Conservation (phyloP, 2,113 vertebrate genomes). For the Myrmecobius fasciatus region DNA sequence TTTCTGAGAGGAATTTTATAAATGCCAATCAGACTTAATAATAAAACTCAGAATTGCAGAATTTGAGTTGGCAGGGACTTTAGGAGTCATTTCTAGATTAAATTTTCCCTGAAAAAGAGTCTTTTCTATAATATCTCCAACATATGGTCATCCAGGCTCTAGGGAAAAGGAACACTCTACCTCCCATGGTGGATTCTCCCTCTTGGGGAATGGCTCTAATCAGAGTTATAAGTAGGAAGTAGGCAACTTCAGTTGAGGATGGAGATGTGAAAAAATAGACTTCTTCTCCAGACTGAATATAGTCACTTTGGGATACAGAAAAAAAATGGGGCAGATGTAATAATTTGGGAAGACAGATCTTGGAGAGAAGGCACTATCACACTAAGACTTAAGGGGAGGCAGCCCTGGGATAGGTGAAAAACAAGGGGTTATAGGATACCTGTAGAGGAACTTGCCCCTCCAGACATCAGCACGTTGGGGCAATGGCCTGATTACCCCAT, state of each 20-base stretch:
- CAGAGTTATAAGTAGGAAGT: background rate
- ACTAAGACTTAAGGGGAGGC: background rate
- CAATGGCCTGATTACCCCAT: background rate
- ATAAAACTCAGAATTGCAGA: background rate
- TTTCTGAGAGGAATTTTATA: background rate
- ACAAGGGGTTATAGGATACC: background rate
- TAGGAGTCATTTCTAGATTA: background rate
- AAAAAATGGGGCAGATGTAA: background rate
- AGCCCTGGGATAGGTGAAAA: background rate
- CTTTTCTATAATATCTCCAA: background rate
- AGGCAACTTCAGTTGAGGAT: background rate
- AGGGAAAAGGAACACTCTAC: background rate
- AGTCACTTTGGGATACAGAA: background rate
- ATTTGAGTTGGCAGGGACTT: background rate
- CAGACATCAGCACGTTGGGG: background rate
- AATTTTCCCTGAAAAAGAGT: background rate
- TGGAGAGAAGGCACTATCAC: background rate
- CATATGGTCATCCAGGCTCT: background rate
- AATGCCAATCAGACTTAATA: background rate
- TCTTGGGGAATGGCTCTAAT: background rate
- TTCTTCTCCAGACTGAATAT: background rate
- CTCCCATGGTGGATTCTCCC: background rate
- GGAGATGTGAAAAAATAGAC: background rate
- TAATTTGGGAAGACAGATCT: background rate
- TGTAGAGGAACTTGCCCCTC: background rate